These are phyloP conservation scores for Polyergus mexicanus DNA, from an alignment of 1,140 invertebrate species.

Conservation along the genomic window DNA sequence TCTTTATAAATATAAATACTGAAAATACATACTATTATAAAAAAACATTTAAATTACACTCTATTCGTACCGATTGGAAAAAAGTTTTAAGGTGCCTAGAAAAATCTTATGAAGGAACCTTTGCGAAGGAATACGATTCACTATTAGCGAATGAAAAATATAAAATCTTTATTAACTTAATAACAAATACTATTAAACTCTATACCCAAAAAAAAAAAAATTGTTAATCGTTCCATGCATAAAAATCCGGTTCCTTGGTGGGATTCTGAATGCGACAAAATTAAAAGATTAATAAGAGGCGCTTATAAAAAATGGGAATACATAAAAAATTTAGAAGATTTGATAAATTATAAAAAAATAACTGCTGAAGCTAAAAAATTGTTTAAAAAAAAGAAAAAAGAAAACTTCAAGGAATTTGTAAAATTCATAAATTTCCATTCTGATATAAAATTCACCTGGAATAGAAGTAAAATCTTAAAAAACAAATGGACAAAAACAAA, in stretches of 20 bases:
- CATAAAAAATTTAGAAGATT: not conserved
- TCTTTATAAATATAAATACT: no score
- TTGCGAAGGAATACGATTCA: not conserved
- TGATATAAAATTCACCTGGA: conserved; percentile 23
- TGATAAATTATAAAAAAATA: conserved; percentile 63
- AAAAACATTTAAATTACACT: no score
- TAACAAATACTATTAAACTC: not conserved
- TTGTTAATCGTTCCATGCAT: not conserved
- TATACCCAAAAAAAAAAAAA: not conserved
- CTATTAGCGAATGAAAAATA: not conserved
- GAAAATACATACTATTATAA: no score
- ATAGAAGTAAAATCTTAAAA: conserved; percentile 22
- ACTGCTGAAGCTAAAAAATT: no score
- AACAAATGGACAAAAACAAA: not conserved
- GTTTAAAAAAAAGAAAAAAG: conserved; percentile 59
- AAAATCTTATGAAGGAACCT: not conserved
- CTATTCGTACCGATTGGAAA: not conserved
- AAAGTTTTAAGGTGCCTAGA: not conserved
- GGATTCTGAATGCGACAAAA: conserved; percentile 46
- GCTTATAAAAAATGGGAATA: conserved; percentile 66
- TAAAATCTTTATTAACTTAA: not conserved
- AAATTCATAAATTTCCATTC: not conserved
- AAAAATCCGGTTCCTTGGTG: conserved; percentile 62
- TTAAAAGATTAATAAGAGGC: no score
- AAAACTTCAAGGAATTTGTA: conserved; percentile 10